Percentiles rank a stretch among this genome's conserved stretches.
Conservation (phyloP, 23 tunicate species). For the Ciona savignyi region DNA sequence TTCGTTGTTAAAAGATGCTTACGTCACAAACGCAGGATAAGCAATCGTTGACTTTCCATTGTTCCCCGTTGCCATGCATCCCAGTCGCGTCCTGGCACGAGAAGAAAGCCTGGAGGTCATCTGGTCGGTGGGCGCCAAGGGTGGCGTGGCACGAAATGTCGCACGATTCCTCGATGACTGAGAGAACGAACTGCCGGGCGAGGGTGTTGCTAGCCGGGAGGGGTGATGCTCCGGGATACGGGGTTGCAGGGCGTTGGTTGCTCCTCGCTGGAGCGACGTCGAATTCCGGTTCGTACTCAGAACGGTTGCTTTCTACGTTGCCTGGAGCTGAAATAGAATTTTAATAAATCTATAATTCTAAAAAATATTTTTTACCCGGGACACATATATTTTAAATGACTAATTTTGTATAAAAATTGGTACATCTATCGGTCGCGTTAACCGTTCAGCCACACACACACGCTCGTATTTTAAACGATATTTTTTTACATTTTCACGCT, state of each 20-base stretch:
- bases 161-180: slow-evolving; percentile 36
- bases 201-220: neutral
- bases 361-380: no score
- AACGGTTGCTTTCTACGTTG: neutral
- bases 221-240: neutral
- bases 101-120: neutral
- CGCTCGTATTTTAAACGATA: no score
- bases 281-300: neutral
- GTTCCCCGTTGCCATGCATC: slow-evolving; percentile 46
- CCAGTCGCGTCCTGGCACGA: slow-evolving; percentile 49
- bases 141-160: slow-evolving; percentile 21
- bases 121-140: neutral
- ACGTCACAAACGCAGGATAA: slow-evolving; percentile 67
- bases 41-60: slow-evolving; percentile 67
- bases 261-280: slow-evolving; percentile 1
- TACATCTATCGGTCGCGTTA: no score
- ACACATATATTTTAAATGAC: no score
- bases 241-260: neutral
- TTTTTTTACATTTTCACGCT: no score
- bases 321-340: neutral
- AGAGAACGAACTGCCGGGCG: slow-evolving; percentile 18
- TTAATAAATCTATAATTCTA: neutral
- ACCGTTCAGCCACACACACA: no score
- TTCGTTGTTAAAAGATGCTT: slow-evolving; percentile 8
- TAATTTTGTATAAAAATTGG: no score